Evolutionary conservation across 2,888 invertebrate species (phyloP).

Genomic region (Sarcophaga subvicina): DNA sequence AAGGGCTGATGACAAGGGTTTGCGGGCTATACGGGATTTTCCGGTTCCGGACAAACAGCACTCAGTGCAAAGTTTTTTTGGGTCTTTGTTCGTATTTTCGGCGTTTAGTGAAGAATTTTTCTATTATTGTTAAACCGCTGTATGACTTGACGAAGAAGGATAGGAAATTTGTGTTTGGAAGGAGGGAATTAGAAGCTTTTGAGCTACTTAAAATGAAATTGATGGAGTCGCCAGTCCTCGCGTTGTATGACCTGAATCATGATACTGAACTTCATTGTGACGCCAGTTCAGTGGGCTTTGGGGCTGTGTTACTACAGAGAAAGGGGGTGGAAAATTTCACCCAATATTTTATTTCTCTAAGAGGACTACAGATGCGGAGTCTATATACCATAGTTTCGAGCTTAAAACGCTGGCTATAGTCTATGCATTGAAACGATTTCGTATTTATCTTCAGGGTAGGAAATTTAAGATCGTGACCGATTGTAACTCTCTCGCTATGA

Average conservation of each 20-base stretch:
- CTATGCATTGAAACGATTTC: slow-evolving; percentile 78
- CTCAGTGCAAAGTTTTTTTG: no score
- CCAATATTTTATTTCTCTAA: slow-evolving; percentile 73
- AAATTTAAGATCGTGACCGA: slow-evolving; percentile 74
- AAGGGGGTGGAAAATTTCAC: slow-evolving; percentile 67
- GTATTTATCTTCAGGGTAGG: slow-evolving; percentile 46
- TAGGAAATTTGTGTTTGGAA: slow-evolving; percentile 44
- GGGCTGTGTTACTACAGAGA: no score
- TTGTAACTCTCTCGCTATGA: slow-evolving; percentile 66
- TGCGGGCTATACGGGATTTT: neutral
- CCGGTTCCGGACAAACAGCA: no score
- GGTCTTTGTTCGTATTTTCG: slow-evolving; percentile 61
- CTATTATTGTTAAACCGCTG: slow-evolving; percentile 51
- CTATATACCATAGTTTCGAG: slow-evolving; percentile 73
- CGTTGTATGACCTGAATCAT: slow-evolving; percentile 72
- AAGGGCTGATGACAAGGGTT: slow-evolving; percentile 48
- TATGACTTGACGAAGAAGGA: slow-evolving; percentile 62
- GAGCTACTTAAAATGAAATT: slow-evolving; percentile 57
- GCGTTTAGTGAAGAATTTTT: slow-evolving; percentile 60
- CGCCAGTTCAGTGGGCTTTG: slow-evolving; percentile 71
- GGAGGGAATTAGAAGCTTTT: no score
- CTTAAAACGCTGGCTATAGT: slow-evolving; percentile 74
- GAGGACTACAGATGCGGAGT: no score
- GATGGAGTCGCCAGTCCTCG: slow-evolving; percentile 51
- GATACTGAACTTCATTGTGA: slow-evolving; percentile 76